phyloP scores from a whole-genome alignment of 2,113 vertebrate genomes.

The Charadrius vociferus region DNA sequence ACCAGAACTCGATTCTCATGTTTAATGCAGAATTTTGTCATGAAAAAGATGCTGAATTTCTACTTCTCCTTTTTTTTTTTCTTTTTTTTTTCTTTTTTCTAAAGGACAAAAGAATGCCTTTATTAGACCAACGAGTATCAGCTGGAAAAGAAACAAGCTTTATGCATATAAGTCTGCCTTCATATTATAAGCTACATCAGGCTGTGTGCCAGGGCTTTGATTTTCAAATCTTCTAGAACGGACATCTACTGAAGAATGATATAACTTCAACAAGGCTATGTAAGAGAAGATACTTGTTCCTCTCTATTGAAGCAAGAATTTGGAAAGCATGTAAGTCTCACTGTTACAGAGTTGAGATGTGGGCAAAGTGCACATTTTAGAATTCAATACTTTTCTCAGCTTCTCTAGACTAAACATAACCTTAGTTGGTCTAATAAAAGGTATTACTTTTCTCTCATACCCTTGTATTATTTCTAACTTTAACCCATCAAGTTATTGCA shows the following conservation, averaged over 20 bases:
- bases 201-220: background rate
- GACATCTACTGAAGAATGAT: background rate
- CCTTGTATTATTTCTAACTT: no score
- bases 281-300: background rate
- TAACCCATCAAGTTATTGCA: background rate
- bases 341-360: background rate
- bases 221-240: background rate
- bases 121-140: background rate
- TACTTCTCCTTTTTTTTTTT: background rate
- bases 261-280: background rate
- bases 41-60: background rate
- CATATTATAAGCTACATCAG: background rate
- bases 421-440: background rate
- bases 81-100: no score
- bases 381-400: background rate
- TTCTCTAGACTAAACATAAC: background rate
- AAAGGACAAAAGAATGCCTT: background rate
- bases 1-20: background rate
- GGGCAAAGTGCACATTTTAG: background rate
- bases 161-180: background rate
- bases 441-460: background rate
- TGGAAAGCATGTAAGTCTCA: background rate
- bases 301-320: background rate
- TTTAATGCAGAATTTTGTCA: background rate
- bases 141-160: background rate